Base-by-base conservation (phyloP, 2,113 vertebrate species). In the Pseudopipra pipra region DNA sequence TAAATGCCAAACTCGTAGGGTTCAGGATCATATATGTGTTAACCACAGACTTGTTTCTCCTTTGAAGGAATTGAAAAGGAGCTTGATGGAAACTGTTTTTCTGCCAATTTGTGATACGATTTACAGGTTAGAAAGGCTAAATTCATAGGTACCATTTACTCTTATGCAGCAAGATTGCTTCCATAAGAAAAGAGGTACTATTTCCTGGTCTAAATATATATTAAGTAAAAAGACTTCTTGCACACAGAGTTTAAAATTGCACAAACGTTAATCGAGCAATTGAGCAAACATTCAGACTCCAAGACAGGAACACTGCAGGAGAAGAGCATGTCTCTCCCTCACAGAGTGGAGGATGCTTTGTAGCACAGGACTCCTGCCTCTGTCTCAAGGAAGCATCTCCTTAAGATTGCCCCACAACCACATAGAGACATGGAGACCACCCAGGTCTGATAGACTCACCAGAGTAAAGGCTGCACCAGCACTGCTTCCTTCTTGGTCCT, bases 1-100 rank as follows among this genome's bases (percentile, higher is more conserved):
- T 39, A 72, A 88, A 80, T 35, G 55, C 59, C 52, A 76, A 33
- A 62, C 79, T 81, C 51, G 22, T 14, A 37, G 73, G 47, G 33
- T 62, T 68, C 59, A 52, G 41, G 37, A 73, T 47, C 9, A 5
- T 61, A 61, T 47, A 67, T n/a, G 89, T 52, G 47, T 71, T 82
- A 85, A 87, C 86, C 67, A 67, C 66, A 87, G 41, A 51, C 39
- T 82, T 79, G 15, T 62, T 93, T 89, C 73, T 94, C 31, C 31
- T 86, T 55, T 77, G 47, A 71, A 74, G 55, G 5, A 63, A 58
- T 39, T 74, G 47, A 77, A 92, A 93, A 85, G 25, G 21, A 90
- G 41, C 46, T 74, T 8, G 8, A 84, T 79, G 89, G 70, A 92
- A 76, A 78, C 18, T 16, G 44, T 90, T 94, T 93, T 91, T 51